Conservation (phyloP, 2,888 invertebrate genomes). For the Calephelis perditalis region DNA sequence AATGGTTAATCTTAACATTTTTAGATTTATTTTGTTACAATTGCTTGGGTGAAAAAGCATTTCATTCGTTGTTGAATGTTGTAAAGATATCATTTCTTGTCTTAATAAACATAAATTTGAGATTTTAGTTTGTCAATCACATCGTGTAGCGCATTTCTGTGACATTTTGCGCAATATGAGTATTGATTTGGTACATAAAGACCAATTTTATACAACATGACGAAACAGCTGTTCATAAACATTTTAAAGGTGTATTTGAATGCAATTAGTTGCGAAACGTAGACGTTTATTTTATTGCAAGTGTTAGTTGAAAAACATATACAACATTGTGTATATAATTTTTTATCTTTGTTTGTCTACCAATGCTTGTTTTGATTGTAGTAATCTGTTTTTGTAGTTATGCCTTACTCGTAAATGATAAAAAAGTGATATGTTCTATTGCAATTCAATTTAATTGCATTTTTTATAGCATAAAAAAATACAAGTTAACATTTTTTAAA, state of each 20-base stretch:
- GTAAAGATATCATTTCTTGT: conserved; percentile 51
- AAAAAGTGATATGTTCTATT: no score
- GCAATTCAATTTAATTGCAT: no score
- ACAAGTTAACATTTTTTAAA: no score
- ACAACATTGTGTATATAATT: conserved; percentile 18
- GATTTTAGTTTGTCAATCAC: conserved; percentile 40
- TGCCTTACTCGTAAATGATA: no score
- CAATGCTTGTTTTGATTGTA: conserved; percentile 3
- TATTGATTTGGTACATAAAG: conserved; percentile 70
- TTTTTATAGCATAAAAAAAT: no score
- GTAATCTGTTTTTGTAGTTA: no score
- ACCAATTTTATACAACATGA: conserved; percentile 61
- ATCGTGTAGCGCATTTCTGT: conserved; percentile 49
- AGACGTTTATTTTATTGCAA: conserved; percentile 20
- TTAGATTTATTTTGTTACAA: conserved; percentile 17
- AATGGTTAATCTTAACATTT: conserved; percentile 9
- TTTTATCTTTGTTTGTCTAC: conserved; percentile 24
- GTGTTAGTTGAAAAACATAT: conserved; percentile 10
- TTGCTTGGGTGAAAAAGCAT: conserved; percentile 15
- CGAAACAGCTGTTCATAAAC: conserved; percentile 71
- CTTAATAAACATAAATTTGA: conserved; percentile 46
- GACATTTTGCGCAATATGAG: conserved; percentile 74
- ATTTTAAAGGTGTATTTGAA: conserved; percentile 28
- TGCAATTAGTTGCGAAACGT: conserved; percentile 33
- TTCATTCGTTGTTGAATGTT: conserved; percentile 46